phyloP scores from a whole-genome alignment of 2,888 invertebrate genomes.

The Ophion costatus region DNA sequence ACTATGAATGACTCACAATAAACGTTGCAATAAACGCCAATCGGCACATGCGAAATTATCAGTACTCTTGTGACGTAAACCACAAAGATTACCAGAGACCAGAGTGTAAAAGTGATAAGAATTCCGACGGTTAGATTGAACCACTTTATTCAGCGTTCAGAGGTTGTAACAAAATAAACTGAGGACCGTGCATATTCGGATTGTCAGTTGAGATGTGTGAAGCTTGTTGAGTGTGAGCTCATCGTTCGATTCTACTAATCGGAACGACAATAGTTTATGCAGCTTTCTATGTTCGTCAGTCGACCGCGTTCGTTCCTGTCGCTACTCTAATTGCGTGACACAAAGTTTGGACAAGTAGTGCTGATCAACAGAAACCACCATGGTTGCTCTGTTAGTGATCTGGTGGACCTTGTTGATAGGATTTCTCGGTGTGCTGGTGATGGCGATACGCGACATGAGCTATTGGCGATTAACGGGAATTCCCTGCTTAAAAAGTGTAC shows the following conservation, averaged over 20 bases:
- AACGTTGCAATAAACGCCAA: background rate
- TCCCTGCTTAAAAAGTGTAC: conserved; percentile 57
- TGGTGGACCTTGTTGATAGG: conserved; percentile 37
- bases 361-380: background rate
- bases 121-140: no score
- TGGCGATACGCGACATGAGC: conserved; percentile 27
- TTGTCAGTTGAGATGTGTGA: no score
- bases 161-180: no score
- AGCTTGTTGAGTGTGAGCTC: no score
- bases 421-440: conserved; percentile 12
- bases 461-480: conserved; percentile 71
- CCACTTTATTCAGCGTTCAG: no score
- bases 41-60: background rate
- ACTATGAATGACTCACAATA: background rate
- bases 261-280: no score
- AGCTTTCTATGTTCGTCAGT: background rate
- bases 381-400: conserved; percentile 17
- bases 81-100: background rate
- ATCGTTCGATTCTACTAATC: no score
- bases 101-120: background rate
- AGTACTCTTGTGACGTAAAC: background rate
- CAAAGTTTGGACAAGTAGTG: background rate
- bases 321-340: background rate
- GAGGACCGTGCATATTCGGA: background rate
- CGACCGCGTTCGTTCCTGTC: background rate